Evolutionary conservation across 2,797 vertebrate species (phyloP).

Genomic region (Buphagus erythrorhynchus): DNA sequence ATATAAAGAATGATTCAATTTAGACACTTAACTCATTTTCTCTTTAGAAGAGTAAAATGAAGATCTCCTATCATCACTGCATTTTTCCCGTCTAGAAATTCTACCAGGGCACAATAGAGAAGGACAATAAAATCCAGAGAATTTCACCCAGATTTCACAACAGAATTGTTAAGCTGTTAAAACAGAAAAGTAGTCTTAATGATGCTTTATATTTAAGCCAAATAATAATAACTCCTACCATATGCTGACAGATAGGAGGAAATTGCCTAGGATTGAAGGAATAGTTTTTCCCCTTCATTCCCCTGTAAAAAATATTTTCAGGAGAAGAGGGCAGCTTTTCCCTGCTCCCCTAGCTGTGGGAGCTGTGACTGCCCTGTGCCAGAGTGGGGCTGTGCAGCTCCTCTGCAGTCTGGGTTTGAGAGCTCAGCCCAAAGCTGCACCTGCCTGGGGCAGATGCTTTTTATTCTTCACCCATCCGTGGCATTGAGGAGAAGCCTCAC

Average conservation of each 20-base stretch:
- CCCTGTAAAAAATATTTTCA: not conserved
- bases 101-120: not conserved
- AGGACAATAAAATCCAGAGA: slow-evolving; percentile 37
- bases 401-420: not conserved
- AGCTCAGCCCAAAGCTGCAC: not conserved
- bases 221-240: not conserved
- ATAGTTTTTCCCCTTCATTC: not conserved
- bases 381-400: not conserved
- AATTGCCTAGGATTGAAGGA: not conserved
- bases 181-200: slow-evolving; percentile 34
- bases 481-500: not conserved
- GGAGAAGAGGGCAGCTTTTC: not conserved
- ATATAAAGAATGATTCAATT: not conserved
- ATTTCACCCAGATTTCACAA: slow-evolving; percentile 50
- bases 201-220: slow-evolving; percentile 14
- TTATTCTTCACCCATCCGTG: not conserved
- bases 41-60: slow-evolving; percentile 20
- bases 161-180: slow-evolving; percentile 29
- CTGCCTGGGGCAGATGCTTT: not conserved
- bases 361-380: not conserved
- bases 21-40: slow-evolving; percentile 9
- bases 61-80: slow-evolving; percentile 13
- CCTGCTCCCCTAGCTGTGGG: not conserved
- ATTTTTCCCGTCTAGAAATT: slow-evolving; percentile 34
- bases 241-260: slow-evolving; percentile 30